Conservation (phyloP, 2,113 vertebrate genomes). For the Tringa solitaria region DNA sequence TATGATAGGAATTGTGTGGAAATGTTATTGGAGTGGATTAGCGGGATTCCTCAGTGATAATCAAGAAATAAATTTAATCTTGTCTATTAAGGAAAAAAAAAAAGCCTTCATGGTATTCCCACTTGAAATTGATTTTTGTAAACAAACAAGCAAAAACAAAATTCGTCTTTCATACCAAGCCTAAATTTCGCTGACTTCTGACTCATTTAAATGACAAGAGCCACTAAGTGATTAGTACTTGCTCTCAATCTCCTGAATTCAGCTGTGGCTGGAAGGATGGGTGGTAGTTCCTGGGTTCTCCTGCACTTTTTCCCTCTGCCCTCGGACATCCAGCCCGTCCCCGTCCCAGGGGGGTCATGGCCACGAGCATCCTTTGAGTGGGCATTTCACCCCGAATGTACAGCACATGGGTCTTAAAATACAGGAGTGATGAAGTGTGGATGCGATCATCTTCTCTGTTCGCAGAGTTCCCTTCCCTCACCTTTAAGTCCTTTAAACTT, state of each 20-base stretch:
- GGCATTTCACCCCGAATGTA: rapidly evolving
- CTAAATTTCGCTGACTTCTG: not conserved
- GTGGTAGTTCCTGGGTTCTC: rapidly evolving
- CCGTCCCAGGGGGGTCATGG: rapidly evolving
- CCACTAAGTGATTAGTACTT: not conserved
- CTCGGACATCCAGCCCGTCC: no score
- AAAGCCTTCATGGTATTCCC: not conserved
- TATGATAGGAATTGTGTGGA: rapidly evolving
- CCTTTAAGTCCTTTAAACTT: not conserved
- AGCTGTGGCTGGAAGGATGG: rapidly evolving
- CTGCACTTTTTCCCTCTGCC: rapidly evolving
- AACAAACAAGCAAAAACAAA: not conserved
- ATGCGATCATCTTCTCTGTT: rapidly evolving
- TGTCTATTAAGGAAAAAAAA: not conserved
- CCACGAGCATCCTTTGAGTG: rapidly evolving
- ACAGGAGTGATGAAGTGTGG: rapidly evolving
- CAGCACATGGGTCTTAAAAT: rapidly evolving
- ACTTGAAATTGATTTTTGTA: not conserved
- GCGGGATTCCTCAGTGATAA: not conserved
- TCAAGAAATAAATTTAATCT: not conserved
- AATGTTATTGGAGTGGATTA: not conserved
- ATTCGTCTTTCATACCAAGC: not conserved
- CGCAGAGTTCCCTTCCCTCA: not conserved
- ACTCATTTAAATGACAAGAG: not conserved
- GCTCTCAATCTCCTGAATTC: not conserved